Conservation (phyloP, 2,888 invertebrate genomes). For the Andrena bucephala region DNA sequence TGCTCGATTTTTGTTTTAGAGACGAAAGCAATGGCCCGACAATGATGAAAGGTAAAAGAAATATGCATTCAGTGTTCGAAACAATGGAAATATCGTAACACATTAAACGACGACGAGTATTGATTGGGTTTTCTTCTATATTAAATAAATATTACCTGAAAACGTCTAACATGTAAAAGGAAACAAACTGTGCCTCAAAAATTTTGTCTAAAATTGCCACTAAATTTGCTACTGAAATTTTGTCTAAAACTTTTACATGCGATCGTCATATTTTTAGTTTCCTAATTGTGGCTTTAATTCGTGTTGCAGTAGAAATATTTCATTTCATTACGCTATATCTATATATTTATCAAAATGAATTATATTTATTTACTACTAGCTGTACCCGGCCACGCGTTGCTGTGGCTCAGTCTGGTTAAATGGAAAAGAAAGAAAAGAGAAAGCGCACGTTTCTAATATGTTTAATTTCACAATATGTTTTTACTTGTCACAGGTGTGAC, state of each 20-base stretch:
- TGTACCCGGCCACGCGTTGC: no score
- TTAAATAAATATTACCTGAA: slow-evolving; percentile 19
- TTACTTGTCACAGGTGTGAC: no score
- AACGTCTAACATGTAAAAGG: slow-evolving; percentile 19
- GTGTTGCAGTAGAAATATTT: no score
- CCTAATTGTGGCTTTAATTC: no score
- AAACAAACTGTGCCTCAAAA: slow-evolving; percentile 14
- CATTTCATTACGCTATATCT: no score
- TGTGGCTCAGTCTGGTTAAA: no score
- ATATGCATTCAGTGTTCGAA: slow-evolving; percentile 13
- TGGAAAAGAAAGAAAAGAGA: no score
- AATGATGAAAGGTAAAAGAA: not conserved
- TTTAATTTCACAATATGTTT: no score
- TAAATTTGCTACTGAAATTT: slow-evolving; percentile 2
- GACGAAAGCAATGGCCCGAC: not conserved
- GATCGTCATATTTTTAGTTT: no score
- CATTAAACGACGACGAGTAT: slow-evolving; percentile 11
- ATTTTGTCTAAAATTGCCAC: slow-evolving; percentile 7
- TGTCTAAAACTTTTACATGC: slow-evolving; percentile 2
- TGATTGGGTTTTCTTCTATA: slow-evolving; percentile 14
- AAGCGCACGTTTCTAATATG: no score
- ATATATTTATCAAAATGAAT: no score
- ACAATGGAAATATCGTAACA: not conserved
- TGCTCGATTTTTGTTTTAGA: slow-evolving; percentile 21
- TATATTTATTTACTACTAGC: no score